These are phyloP conservation scores for Gisinianus flammeolus DNA, from an alignment of 2,888 invertebrate species.

Conservation along the genomic window DNA sequence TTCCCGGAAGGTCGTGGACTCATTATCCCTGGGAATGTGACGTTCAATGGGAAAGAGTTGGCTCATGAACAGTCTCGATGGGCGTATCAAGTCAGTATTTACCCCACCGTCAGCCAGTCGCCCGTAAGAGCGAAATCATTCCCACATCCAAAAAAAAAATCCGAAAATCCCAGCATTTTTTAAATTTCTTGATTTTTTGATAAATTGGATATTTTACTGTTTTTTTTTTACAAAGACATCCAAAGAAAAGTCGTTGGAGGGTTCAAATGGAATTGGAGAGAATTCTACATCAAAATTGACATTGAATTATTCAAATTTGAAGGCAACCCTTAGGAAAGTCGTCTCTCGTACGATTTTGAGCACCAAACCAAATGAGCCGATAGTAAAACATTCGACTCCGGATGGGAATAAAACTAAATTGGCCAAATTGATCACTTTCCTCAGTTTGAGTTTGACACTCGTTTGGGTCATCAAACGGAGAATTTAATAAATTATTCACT, in stretches of 20 bases:
- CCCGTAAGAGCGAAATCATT: too few species aligned
- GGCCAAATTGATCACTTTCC: not conserved
- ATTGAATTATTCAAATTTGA: not conserved
- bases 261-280: not conserved
- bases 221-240: too few species aligned
- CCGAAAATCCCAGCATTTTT: too few species aligned
- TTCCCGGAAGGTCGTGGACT: not conserved
- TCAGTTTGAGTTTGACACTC: not conserved
- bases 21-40: not conserved
- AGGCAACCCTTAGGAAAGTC: not conserved
- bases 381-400: too few species aligned
- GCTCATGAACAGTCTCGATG: not conserved
- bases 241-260: too few species aligned
- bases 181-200: too few species aligned
- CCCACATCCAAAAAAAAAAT: too few species aligned
- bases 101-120: too few species aligned
- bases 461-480: not conserved
- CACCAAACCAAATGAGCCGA: not conserved
- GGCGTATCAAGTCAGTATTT: not conserved
- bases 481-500: too few species aligned
- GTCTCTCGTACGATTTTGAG: not conserved
- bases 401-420: not conserved
- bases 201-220: too few species aligned
- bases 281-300: not conserved
- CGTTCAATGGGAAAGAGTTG: not conserved